phyloP scores from a whole-genome alignment of 2,113 vertebrate species.

The Naja naja region DNA sequence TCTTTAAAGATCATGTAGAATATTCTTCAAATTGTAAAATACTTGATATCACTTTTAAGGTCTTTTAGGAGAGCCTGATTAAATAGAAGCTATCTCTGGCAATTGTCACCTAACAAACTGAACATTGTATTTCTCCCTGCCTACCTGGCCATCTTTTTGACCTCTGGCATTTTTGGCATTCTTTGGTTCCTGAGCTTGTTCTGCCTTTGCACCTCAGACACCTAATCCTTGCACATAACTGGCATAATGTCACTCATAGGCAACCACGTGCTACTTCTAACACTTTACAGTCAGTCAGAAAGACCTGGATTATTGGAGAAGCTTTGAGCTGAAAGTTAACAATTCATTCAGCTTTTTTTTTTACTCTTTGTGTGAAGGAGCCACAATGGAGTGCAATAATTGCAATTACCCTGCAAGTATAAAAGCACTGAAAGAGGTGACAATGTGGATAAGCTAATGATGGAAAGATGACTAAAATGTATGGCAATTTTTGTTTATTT shows the following conservation, averaged over 20 bases:
- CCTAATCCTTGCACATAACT: not conserved
- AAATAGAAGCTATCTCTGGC: not conserved
- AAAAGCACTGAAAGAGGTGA: not conserved
- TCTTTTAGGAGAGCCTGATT: not conserved
- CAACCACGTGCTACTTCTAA: not conserved
- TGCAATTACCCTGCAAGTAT: not conserved
- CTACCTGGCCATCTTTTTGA: not conserved
- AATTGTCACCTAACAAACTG: not conserved
- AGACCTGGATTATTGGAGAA: not conserved
- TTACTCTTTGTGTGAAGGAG: not conserved
- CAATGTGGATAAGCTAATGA: not conserved
- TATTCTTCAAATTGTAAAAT: not conserved
- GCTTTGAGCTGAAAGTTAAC: not conserved
- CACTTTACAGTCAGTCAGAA: not conserved
- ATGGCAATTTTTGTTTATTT: not conserved
- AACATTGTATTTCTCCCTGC: not conserved
- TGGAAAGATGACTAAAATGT: not conserved
- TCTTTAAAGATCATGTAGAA: not conserved
- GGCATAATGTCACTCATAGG: not conserved
- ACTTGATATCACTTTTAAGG: not conserved
- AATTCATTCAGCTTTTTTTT: not conserved
- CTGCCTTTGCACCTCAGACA: not conserved
- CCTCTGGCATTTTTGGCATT: not conserved
- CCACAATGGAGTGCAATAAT: not conserved
- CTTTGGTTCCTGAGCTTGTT: not conserved